Evolutionary conservation across 2,888 invertebrate species (phyloP).

Genomic region (Leptopilina syphax): DNA sequence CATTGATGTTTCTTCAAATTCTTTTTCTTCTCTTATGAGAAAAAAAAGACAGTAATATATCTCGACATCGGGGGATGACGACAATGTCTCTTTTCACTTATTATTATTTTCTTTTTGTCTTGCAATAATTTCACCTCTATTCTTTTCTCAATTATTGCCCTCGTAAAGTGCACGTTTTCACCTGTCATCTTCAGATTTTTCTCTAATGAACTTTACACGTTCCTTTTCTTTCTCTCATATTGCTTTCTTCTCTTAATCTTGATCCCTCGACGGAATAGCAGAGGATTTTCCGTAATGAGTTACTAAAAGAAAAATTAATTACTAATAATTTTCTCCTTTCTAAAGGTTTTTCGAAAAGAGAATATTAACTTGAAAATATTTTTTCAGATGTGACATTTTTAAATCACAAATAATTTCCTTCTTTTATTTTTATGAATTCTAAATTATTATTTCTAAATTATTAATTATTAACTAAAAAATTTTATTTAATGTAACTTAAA

Average conservation of each 20-base stretch:
- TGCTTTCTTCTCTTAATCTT: neutral
- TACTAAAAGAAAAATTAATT: too few relatives aligned
- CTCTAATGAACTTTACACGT: constrained; percentile 26
- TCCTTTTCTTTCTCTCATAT: neutral
- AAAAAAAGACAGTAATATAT: constrained; percentile 28
- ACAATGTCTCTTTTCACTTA: neutral
- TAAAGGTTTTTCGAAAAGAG: too few relatives aligned
- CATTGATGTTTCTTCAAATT: constrained; percentile 28
- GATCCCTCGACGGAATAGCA: neutral
- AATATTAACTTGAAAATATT: too few relatives aligned
- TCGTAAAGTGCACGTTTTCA: constrained; percentile 32
- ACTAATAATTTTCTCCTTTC: too few relatives aligned
- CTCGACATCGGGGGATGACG: constrained; percentile 35
- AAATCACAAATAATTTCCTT: too few relatives aligned
- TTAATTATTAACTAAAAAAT: too few relatives aligned
- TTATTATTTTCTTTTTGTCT: constrained; percentile 11
- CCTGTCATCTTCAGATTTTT: constrained; percentile 14
- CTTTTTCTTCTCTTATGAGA: constrained; percentile 37
- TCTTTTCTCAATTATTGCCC: constrained; percentile 31
- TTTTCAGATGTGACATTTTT: too few relatives aligned
- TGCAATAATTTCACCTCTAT: constrained; percentile 15
- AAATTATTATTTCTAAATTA: too few relatives aligned
- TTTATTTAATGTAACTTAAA: too few relatives aligned
- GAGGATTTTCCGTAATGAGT: neutral
- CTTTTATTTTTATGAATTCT: too few relatives aligned